Conservation (phyloP, 2,888 invertebrate species). For the Tenthredo scrophulariae region DNA sequence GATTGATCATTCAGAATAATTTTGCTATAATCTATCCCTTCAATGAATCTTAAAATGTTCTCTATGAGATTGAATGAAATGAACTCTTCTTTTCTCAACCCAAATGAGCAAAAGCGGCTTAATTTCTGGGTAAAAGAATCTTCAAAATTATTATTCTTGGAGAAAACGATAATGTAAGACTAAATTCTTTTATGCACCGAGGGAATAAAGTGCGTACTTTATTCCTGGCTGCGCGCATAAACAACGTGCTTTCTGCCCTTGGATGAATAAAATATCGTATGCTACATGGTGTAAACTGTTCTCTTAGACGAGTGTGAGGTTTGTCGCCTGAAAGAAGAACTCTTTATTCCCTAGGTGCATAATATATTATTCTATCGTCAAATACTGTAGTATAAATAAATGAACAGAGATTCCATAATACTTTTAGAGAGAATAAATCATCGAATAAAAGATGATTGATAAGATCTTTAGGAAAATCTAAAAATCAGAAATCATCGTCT, state of each 20-base stretch:
- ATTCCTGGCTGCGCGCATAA: too few species aligned
- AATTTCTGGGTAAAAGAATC: neutral
- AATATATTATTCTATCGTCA: neutral
- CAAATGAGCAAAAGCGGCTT: neutral
- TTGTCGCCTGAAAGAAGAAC: too few species aligned
- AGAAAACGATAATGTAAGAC: too few species aligned
- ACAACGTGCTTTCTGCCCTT: too few species aligned
- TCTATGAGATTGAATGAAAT: neutral
- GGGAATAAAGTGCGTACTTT: too few species aligned
- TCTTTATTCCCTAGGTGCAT: too few species aligned
- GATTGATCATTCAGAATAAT: neutral
- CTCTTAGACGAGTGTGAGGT: too few species aligned
- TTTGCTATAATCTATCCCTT: neutral
- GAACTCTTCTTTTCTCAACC: neutral
- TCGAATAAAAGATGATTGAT: neutral
- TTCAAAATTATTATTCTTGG: neutral
- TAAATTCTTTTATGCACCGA: too few species aligned
- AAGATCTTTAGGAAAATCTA: neutral
- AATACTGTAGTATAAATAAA: neutral
- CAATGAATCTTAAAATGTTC: neutral
- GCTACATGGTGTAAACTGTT: too few species aligned
- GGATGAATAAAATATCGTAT: too few species aligned
- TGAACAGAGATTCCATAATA: neutral
- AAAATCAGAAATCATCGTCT: constrained; percentile 79
- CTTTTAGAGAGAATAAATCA: neutral